Conservation (phyloP, 2,888 invertebrate species). For the Camponotus fellah region DNA sequence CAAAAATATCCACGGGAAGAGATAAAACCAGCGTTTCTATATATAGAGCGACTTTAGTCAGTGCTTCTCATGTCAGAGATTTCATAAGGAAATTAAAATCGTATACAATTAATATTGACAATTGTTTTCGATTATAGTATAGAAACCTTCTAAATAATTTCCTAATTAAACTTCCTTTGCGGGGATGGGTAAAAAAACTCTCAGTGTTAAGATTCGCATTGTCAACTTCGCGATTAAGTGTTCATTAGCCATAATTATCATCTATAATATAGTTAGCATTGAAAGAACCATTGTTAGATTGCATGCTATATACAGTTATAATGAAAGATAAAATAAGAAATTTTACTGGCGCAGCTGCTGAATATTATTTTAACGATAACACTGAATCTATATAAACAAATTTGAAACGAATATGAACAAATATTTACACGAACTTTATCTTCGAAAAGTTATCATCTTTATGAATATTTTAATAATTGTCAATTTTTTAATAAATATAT, state of each 20-base stretch:
- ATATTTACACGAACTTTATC: not conserved
- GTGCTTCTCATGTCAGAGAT: slow-evolving; percentile 68
- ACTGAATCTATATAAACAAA: not conserved
- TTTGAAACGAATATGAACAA: not conserved
- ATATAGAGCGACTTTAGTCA: slow-evolving; percentile 72
- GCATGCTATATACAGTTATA: not conserved
- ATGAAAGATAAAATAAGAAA: not conserved
- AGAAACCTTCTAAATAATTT: not conserved
- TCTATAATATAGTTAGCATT: not conserved
- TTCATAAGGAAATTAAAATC: slow-evolving; percentile 54
- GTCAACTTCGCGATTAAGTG: not conserved
- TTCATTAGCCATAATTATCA: not conserved
- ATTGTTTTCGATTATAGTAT: not conserved
- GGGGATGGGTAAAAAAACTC: not conserved
- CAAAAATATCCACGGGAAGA: slow-evolving; percentile 77
- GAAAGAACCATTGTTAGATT: not conserved
- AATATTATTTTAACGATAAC: not conserved
- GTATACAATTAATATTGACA: slow-evolving; percentile 30
- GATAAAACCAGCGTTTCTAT: slow-evolving; percentile 76
- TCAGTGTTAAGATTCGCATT: not conserved
- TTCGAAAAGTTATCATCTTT: not conserved
- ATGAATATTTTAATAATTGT: not conserved
- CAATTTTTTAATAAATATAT: not conserved
- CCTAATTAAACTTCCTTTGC: not conserved
- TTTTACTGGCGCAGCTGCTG: not conserved